Percentiles rank a stretch among this genome's conserved stretches.
These are phyloP conservation scores for Paelopatides confundens DNA, from an alignment of 53 echinoderm and acorn worm genomes.

Conservation along the genomic window DNA sequence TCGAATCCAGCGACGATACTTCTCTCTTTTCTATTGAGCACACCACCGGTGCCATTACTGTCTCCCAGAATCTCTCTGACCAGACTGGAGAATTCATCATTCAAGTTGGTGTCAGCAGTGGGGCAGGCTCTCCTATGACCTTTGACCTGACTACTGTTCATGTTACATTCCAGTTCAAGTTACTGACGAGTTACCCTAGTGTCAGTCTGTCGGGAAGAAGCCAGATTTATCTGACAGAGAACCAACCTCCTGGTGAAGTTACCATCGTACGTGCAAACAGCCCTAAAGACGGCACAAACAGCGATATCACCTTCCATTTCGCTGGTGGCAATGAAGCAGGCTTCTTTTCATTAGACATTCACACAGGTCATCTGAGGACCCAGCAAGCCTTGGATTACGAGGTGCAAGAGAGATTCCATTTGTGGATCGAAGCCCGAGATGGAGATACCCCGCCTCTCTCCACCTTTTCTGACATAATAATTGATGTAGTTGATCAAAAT, in stretches of 20 bases:
- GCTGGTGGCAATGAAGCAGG: constrained; percentile 78
- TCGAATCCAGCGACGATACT: constrained; percentile 76
- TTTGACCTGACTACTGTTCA: constrained; percentile 41
- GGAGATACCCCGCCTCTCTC: constrained; percentile 72
- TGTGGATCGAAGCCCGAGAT: constrained; percentile 86
- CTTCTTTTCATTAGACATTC: constrained; percentile 66
- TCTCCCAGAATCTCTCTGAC: constrained; percentile 66
- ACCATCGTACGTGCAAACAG: constrained; percentile 65
- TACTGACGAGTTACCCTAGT: constrained; percentile 63
- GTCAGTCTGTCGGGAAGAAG: constrained; percentile 63
- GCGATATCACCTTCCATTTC: constrained; percentile 66
- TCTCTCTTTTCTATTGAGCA: constrained; percentile 67
- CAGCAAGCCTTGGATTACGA: constrained; percentile 76
- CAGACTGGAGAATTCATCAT: constrained; percentile 65
- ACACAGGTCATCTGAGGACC: constrained; percentile 73
- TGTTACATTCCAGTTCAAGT: neutral
- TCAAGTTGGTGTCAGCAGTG: constrained; percentile 72
- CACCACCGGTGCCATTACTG: constrained; percentile 72
- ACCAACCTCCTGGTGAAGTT: constrained; percentile 57
- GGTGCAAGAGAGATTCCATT: constrained; percentile 49
- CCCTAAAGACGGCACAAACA: constrained; percentile 54
- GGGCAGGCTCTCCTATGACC: neutral
- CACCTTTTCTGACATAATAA: constrained; percentile 58
- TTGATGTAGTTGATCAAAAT: constrained; percentile 77
- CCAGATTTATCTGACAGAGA: constrained; percentile 63